Evolutionary conservation across 2,888 invertebrate genomes (phyloP).

Genomic region (Mesopsocus fuscifrons): DNA sequence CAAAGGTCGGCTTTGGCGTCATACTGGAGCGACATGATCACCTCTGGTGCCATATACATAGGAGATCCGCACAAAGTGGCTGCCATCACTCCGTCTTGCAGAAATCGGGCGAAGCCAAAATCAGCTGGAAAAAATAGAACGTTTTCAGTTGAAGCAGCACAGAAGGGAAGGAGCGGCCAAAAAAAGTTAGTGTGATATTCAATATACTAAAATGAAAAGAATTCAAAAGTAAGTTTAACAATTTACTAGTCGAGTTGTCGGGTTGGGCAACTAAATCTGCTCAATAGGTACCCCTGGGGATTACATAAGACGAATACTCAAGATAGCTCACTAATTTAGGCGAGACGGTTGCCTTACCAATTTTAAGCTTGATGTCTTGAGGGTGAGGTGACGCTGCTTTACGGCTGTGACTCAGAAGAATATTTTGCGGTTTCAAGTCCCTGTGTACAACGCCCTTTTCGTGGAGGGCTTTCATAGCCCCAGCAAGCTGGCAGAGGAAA

Average conservation of each 20-base stretch:
- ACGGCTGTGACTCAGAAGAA: slow-evolving; percentile 74
- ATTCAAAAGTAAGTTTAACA: background rate
- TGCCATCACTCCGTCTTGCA: slow-evolving; percentile 98
- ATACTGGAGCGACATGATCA: slow-evolving; percentile 97
- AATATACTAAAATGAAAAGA: slow-evolving; percentile 2
- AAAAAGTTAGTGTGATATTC: too few species aligned
- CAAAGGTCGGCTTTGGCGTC: slow-evolving; percentile 98
- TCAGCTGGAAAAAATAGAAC: slow-evolving; percentile 51
- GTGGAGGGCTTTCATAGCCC: slow-evolving; percentile 92
- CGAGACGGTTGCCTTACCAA: too few species aligned
- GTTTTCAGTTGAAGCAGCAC: too few species aligned
- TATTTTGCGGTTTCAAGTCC: slow-evolving; percentile 98
- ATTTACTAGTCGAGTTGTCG: too few species aligned
- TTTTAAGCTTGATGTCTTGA: slow-evolving; percentile 81
- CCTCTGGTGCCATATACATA: slow-evolving; percentile 99
- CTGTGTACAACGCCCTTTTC: slow-evolving; percentile 97
- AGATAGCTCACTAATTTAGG: too few species aligned
- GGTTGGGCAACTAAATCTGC: too few species aligned
- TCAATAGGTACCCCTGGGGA: too few species aligned
- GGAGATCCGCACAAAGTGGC: slow-evolving; percentile 98
- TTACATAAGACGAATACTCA: too few species aligned
- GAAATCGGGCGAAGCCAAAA: slow-evolving; percentile 97
- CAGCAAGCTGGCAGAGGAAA: slow-evolving; percentile 90
- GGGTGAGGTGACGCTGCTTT: slow-evolving; percentile 47
- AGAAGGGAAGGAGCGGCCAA: too few species aligned